A percentile compares a stretch with the other conserved stretches of the same genome.
Evolutionary conservation across 2,797 vertebrate genomes (phyloP).

Genomic region (Lepidocolaptes lacrymiger): DNA sequence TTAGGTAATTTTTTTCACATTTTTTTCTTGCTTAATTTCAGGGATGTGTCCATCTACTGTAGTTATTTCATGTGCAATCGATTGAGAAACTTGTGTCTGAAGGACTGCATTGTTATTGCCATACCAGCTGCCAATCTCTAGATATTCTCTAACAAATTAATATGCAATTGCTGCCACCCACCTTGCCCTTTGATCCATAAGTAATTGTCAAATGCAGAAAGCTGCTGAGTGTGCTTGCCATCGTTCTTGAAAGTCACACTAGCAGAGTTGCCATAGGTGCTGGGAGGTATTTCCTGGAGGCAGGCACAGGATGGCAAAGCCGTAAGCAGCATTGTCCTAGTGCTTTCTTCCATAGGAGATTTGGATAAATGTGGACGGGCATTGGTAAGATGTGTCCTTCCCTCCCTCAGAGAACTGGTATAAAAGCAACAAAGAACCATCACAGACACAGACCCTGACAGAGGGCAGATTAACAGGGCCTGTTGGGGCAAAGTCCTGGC

Average conservation of each 20-base stretch:
- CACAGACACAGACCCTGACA: neutral
- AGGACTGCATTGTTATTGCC: neutral
- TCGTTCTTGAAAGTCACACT: neutral
- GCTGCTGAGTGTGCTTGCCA: neutral
- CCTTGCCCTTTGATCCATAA: neutral
- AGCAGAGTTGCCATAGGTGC: neutral
- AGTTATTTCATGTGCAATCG: neutral
- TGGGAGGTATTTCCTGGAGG: neutral
- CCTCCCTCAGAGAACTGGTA: neutral
- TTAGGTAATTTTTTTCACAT: neutral
- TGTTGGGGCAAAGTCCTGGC: neutral
- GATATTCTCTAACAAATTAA: neutral
- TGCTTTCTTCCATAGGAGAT: neutral
- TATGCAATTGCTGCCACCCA: neutral
- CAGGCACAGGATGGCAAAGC: neutral
- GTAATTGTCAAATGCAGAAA: neutral
- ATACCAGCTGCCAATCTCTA: neutral
- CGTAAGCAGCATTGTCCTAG: neutral
- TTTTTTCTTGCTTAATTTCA: neutral
- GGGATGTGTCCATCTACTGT: neutral
- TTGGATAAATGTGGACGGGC: fast-evolving
- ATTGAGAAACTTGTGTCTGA: neutral
- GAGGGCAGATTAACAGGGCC: neutral
- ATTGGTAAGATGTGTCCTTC: neutral
- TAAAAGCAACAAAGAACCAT: neutral